These are phyloP conservation scores for Menidia beryllina DNA, from an alignment of 2,113 vertebrate species.

Conservation along the genomic window DNA sequence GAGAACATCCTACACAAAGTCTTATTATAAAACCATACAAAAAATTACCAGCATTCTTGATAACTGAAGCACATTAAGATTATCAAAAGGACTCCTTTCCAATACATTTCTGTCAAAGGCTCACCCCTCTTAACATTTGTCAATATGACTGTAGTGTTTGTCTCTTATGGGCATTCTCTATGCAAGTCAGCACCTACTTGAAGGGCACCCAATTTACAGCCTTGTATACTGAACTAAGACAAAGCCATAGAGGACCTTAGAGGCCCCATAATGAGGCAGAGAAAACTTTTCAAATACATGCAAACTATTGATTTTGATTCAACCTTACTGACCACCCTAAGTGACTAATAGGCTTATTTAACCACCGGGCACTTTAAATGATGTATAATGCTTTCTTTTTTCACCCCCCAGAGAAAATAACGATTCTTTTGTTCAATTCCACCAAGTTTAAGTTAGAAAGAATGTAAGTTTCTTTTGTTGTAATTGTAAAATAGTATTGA, in stretches of 20 bases:
- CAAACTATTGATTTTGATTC: slow-evolving; percentile 63
- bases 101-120: slow-evolving; percentile 13
- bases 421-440: slow-evolving; percentile 43
- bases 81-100: too few species aligned
- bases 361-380: slow-evolving; percentile 47
- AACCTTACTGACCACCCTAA: slow-evolving; percentile 53
- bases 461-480: slow-evolving; percentile 42
- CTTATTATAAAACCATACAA: too few species aligned
- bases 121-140: slow-evolving; percentile 32
- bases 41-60: background rate
- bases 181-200: slow-evolving; percentile 19
- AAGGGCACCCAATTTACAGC: slow-evolving; percentile 48
- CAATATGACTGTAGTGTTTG: slow-evolving; percentile 42
- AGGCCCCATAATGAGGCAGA: slow-evolving; percentile 61
- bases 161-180: slow-evolving; percentile 17
- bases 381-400: slow-evolving; percentile 38
- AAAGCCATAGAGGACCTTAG: slow-evolving; percentile 11
- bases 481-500: slow-evolving; percentile 10
- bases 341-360: slow-evolving; percentile 74
- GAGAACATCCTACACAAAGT: background rate
- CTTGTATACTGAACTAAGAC: slow-evolving; percentile 20
- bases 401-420: slow-evolving; percentile 48
- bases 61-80: too few species aligned
- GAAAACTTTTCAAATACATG: slow-evolving; percentile 49
- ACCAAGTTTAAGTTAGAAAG: slow-evolving; percentile 22